phyloP scores from a whole-genome alignment of 1,140 invertebrate genomes.

The Antheraea mylitta region DNA sequence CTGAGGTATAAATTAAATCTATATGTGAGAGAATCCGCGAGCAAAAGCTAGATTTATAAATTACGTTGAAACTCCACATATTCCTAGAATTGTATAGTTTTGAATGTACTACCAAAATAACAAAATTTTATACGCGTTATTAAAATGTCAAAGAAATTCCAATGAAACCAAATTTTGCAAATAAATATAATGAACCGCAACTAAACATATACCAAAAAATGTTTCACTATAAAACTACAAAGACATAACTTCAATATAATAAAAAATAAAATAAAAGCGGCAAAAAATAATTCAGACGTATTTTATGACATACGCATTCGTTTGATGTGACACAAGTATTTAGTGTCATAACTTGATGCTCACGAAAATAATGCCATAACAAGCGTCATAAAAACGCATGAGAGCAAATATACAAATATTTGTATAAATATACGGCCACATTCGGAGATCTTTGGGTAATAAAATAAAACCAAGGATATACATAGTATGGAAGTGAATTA shows the following conservation, averaged over 20 bases:
- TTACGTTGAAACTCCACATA: no score
- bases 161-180: no score
- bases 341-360: constrained; percentile 12
- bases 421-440: constrained; percentile 28
- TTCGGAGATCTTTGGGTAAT: constrained; percentile 31
- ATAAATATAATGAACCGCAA: neutral
- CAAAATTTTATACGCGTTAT: no score
- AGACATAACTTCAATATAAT: neutral
- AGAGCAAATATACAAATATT: constrained; percentile 40
- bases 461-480: constrained; percentile 29
- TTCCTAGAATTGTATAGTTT: no score
- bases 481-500: neutral
- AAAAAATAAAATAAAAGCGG: neutral
- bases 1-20: no score
- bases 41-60: no score
- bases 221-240: neutral
- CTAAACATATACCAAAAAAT: neutral
- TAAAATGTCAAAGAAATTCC: no score
- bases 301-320: neutral
- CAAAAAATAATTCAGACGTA: neutral
- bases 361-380: constrained; percentile 44
- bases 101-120: no score
- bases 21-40: no score
- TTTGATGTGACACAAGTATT: constrained; percentile 10
- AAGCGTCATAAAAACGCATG: constrained; percentile 35